Evolutionary conservation across 2,888 invertebrate genomes (phyloP).

Genomic region (Caenorhabditis sp.): DNA sequence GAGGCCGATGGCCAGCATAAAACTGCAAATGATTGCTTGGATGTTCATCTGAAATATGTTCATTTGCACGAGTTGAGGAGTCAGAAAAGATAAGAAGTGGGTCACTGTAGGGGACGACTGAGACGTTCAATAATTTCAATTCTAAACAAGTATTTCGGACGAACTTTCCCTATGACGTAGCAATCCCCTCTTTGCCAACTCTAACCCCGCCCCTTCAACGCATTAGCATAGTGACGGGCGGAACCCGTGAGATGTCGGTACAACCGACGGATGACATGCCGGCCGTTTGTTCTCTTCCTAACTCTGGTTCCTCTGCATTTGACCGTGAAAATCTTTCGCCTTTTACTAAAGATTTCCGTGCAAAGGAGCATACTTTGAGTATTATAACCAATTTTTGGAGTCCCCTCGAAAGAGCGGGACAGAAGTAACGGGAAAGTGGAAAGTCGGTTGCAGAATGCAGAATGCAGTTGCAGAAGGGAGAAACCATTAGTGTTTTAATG

Average conservation of each 20-base stretch:
- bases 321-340: neutral
- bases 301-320: neutral
- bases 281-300: slow-evolving; percentile 72
- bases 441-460: neutral
- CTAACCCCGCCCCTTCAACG: neutral
- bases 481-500: slow-evolving; percentile 1
- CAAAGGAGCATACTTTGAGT: slow-evolving; percentile 63
- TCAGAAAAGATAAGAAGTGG: no score
- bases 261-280: neutral
- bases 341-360: slow-evolving; percentile 78
- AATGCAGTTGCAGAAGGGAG: neutral
- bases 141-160: no score
- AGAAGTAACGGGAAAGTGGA: neutral
- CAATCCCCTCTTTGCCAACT: no score
- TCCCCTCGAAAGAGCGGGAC: slow-evolving; percentile 55
- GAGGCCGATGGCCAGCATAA: slow-evolving; percentile 60
- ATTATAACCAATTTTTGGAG: slow-evolving; percentile 62
- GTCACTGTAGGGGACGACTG: no score
- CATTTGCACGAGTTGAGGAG: no score
- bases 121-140: no score
- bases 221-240: neutral
- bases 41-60: slow-evolving; percentile 59
- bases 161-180: no score
- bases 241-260: slow-evolving; percentile 25
- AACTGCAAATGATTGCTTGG: slow-evolving; percentile 63